Conservation (phyloP, 1,140 invertebrate genomes). For the Tetraneura akinire region DNA sequence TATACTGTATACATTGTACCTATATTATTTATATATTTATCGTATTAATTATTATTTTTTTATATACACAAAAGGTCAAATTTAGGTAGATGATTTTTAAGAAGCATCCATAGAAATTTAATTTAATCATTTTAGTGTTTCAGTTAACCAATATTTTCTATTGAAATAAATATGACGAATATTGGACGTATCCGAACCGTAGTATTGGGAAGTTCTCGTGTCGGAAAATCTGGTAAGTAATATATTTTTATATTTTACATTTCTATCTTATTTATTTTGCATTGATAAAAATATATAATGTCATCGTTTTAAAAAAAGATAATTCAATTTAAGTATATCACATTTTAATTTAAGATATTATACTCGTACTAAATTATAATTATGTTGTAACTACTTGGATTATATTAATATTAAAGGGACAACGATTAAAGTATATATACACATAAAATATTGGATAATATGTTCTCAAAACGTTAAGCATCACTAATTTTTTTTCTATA, state of each 20-base stretch:
- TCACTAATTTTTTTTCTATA: too few relatives aligned
- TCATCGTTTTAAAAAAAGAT: too few relatives aligned
- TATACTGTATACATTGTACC: too few relatives aligned
- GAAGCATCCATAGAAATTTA: neutral
- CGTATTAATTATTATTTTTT: too few relatives aligned
- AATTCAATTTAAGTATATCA: neutral
- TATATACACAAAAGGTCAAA: too few relatives aligned
- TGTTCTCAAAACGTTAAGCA: too few relatives aligned
- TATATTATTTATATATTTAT: too few relatives aligned
- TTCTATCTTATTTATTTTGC: neutral
- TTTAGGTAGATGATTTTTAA: too few relatives aligned
- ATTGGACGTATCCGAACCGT: slow-evolving; percentile 72
- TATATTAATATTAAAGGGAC: neutral
- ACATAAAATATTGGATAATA: too few relatives aligned
- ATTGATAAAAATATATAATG: too few relatives aligned
- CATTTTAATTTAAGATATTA: neutral
- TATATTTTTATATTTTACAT: slow-evolving; percentile 52
- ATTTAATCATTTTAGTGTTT: slow-evolving; percentile 65
- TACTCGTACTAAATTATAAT: too few relatives aligned
- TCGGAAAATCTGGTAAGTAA: slow-evolving; percentile 70
- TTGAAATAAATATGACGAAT: slow-evolving; percentile 62
- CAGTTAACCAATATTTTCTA: slow-evolving; percentile 57
- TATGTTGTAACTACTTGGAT: neutral
- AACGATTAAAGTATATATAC: too few relatives aligned
- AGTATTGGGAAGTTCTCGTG: slow-evolving; percentile 68